Base-by-base conservation (phyloP, 2,797 vertebrate species). In the Myoxocephalus aenaeus region DNA sequence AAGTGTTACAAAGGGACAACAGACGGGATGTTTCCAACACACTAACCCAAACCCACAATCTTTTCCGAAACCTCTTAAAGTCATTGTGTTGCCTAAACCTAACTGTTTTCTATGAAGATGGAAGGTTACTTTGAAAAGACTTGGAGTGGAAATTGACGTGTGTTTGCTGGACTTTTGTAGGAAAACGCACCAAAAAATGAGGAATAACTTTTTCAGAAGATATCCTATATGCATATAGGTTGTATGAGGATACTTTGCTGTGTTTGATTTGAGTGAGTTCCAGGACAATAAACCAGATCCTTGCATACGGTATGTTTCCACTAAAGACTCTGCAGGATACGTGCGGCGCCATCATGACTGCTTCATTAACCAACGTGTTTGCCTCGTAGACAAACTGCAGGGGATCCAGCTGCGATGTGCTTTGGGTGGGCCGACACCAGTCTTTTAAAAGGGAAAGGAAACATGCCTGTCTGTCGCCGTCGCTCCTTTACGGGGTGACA, bases 341-440 rank as follows among this genome's bases (percentile, higher is more conserved):
- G 69, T 62, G 67, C 44, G 38, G 46, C 38, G 17, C 65, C 65
- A 68, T 79, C 63, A 82, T 75, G 73, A 80, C 71, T 70, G 77
- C 53, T 78, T 73, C 62, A 88, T 79, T 76, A 77, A 80, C 53
- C n/a, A 57, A 71, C 11, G 12, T 74, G 10, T 78, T 80, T 73
- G 70, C 73, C 61, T 25, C 1, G 48, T 50, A 80, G 75, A 68
- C 50, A 82, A 67, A 79, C 80, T 77, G 84, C 54, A 27, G 66
- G 75, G 61, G 61, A 53, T 65, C 48, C 67, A 73, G 63, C 46
- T 83, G 34, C 78, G 75, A 80, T 77, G 64, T 66, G 56, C 66
- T 80, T 82, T 66, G 6, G 29, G 38, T 81, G 66, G 69, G 57
- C 65, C 56, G 38, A 38, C 64, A 36, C 32, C 63, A 15, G 42